Evolutionary conservation across 2,797 vertebrate species (phyloP).

Genomic region (Nyctibius grandis): DNA sequence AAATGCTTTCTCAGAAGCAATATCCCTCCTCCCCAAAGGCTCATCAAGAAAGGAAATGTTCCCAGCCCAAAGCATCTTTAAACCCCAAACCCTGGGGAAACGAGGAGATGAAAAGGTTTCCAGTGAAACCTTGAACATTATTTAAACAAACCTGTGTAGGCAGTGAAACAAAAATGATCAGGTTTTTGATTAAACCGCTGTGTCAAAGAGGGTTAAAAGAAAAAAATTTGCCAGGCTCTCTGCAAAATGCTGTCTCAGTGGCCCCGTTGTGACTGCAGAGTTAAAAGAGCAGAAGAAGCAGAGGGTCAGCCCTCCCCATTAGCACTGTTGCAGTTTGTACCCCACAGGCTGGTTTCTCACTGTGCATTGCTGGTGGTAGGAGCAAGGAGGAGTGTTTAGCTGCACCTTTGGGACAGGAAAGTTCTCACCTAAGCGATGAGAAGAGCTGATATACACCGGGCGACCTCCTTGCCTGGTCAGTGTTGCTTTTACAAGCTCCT

Average conservation of each 20-base stretch:
- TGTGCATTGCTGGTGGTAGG: accelerated
- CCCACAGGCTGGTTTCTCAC: accelerated
- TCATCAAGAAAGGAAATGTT: neutral
- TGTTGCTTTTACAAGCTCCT: neutral
- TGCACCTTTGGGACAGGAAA: neutral
- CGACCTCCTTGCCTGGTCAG: neutral
- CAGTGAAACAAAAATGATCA: neutral
- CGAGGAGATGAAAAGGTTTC: accelerated
- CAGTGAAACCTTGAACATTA: neutral
- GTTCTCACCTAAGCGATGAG: neutral
- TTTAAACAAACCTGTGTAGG: neutral
- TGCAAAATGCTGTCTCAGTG: neutral
- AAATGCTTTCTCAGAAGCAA: constrained; percentile 40
- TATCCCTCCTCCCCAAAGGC: neutral
- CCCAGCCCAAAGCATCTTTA: neutral
- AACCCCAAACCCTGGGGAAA: neutral
- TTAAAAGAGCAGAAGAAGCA: neutral
- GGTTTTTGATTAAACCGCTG: neutral
- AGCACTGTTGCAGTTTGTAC: accelerated
- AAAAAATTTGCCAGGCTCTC: neutral
- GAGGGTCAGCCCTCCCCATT: neutral
- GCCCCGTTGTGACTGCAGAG: neutral
- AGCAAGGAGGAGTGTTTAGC: neutral
- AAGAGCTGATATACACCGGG: neutral
- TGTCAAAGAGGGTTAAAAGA: neutral